Evolutionary conservation across 1,140 invertebrate species (phyloP).

Genomic region (Diabrotica undecimpunctata): DNA sequence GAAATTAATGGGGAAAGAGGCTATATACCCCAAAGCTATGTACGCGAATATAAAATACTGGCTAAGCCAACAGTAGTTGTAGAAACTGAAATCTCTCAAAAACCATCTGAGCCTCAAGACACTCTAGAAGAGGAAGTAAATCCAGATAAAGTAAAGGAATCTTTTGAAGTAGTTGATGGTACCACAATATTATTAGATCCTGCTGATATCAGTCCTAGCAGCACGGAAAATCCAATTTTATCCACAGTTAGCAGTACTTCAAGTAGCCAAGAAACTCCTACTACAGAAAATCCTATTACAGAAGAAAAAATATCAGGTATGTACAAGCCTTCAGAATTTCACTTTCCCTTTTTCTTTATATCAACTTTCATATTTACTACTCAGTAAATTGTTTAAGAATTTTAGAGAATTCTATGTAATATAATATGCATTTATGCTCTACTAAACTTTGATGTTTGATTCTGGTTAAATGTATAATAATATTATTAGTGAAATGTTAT

Average conservation of each 20-base stretch:
- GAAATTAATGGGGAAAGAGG: constrained; percentile 66
- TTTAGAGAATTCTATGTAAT: too few relatives aligned
- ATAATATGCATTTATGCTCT: too few relatives aligned
- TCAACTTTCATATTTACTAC: background rate
- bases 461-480: too few relatives aligned
- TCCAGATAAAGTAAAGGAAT: constrained; percentile 37
- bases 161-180: constrained; percentile 51
- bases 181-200: constrained; percentile 45
- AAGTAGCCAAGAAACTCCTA: background rate
- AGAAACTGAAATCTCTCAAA: constrained; percentile 47
- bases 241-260: constrained; percentile 20
- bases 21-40: constrained; percentile 56
- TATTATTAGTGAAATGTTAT: too few relatives aligned
- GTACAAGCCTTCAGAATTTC: background rate
- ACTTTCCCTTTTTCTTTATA: background rate
- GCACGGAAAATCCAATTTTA: constrained; percentile 20
- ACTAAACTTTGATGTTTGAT: too few relatives aligned
- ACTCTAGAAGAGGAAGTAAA: constrained; percentile 22
- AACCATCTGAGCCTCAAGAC: background rate
- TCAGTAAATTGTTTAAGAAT: too few relatives aligned
- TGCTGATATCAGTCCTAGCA: constrained; percentile 22
- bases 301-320: background rate
- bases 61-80: constrained; percentile 48
- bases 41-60: constrained; percentile 53
- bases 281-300: background rate